Percentiles rank a stretch among this genome's conserved stretches.
These are phyloP conservation scores for Tetanocera ferruginea DNA, from an alignment of 2,888 invertebrate species.

Conservation along the genomic window DNA sequence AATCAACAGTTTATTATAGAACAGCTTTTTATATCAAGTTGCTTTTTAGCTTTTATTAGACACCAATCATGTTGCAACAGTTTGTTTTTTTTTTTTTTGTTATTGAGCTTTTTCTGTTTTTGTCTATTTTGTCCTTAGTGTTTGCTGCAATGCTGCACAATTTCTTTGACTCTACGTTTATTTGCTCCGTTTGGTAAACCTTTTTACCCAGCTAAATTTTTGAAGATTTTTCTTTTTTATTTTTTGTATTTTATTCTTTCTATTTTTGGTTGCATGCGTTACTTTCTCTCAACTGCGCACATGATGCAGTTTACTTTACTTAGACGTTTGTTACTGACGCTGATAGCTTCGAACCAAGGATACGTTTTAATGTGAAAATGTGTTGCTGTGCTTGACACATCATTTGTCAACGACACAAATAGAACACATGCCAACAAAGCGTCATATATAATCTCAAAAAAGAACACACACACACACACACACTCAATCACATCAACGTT, in stretches of 20 bases:
- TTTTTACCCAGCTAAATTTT: neutral
- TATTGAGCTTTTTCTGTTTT: neutral
- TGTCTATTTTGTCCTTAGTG: neutral
- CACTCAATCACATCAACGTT: neutral
- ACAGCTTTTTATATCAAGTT: too few relatives aligned
- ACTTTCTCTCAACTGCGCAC: neutral
- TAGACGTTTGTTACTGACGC: neutral
- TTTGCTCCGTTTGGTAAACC: neutral
- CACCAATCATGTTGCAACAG: too few relatives aligned
- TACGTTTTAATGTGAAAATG: neutral
- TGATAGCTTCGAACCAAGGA: neutral
- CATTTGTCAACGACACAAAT: conserved; percentile 23
- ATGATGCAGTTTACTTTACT: neutral
- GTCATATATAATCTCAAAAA: too few relatives aligned
- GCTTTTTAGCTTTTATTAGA: too few relatives aligned
- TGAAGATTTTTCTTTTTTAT: neutral
- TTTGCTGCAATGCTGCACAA: neutral
- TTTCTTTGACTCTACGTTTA: neutral
- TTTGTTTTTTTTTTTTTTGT: too few relatives aligned
- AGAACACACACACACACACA: neutral
- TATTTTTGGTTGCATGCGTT: neutral
- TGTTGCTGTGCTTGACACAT: conserved; percentile 8
- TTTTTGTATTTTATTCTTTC: neutral
- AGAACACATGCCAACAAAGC: too few relatives aligned
- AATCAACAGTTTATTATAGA: too few relatives aligned